Base-by-base conservation (phyloP, 1,140 invertebrate genomes). In the Drosophila sp. region DNA sequence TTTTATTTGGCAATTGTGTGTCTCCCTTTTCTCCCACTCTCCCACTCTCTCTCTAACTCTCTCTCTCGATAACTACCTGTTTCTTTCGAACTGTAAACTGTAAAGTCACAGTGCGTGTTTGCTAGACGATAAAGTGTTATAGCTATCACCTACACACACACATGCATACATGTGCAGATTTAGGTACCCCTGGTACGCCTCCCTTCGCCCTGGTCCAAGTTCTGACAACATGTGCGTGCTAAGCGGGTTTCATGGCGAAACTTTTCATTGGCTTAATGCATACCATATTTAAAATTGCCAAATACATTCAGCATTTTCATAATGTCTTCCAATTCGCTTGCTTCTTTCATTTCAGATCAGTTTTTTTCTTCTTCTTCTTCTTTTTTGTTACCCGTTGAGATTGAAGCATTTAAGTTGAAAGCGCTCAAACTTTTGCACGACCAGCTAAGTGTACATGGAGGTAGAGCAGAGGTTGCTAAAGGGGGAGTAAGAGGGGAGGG, bases 211-310 rank as follows among this genome's bases (percentile, higher is more conserved):
- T 13, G 11, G n/a, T n/a, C 36, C 11, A 13, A n/a, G n/a, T 11
- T 13, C 9, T 38, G 36, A 4, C 13, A 41, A 11, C 21, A 32
- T 27, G 77, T 80, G 78, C 78, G 67, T 76, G 78, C 72, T 76
- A 72, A 82, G 80, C 79, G 45, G 61, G 58, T 76, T 79, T 79
- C 72, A 76, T 84, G 76, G 63, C 76, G 74, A 72, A 83, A 83
- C 71, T 84, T 80, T 76, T 76, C 76, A 82, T 79, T 82, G 80
- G 80, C 80, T 73, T 79, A 76, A 80, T 83, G 80, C 80, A 83
- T 83, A 83, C 84, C 80, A 83, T 83, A 83, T 83, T 83, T 83
- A 83, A 83, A 83, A 83, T 83, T 67, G 48, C 25, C 63, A 6
- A 56, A 76, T 83, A 83, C 80, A 83, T 72, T 67, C 72, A 75